A percentile compares a stretch with the other conserved stretches of the same genome.
Evolutionary conservation across 2,113 vertebrate genomes (phyloP).

Genomic region (Phainopepla nitens): DNA sequence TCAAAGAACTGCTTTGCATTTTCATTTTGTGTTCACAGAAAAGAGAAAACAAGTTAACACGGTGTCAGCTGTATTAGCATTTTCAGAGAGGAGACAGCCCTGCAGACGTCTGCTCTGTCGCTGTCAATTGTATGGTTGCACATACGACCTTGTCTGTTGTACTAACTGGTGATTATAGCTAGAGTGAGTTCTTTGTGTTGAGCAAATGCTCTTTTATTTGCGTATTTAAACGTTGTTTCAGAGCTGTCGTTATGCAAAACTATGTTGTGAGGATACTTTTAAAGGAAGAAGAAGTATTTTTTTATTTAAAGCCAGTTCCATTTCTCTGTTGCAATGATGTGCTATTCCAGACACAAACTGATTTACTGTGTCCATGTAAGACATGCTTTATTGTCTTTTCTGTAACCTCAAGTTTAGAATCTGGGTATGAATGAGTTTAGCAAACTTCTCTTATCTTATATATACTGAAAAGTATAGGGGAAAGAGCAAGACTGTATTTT

Average conservation of each 20-base stretch:
- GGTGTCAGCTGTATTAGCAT: background rate
- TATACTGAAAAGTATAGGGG: background rate
- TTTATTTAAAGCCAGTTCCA: background rate
- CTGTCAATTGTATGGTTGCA: background rate
- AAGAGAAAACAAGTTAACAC: background rate
- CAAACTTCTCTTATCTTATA: background rate
- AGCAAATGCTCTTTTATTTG: background rate
- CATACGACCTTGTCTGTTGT: background rate
- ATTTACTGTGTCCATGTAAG: background rate
- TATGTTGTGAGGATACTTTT: background rate
- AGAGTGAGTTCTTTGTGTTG: background rate
- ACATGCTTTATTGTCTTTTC: background rate
- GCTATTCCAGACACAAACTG: background rate
- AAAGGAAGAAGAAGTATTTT: background rate
- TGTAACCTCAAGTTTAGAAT: background rate
- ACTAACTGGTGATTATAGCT: background rate
- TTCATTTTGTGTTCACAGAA: conserved; percentile 2
- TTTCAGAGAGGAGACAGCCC: background rate
- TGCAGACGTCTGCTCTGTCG: background rate
- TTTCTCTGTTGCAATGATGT: background rate
- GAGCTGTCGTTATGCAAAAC: background rate
- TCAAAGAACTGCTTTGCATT: conserved; percentile 15
- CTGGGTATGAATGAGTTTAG: background rate
- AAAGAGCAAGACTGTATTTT: background rate
- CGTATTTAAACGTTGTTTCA: background rate